phyloP scores from a whole-genome alignment of 2,888 invertebrate species.

The Apodemia duryi region DNA sequence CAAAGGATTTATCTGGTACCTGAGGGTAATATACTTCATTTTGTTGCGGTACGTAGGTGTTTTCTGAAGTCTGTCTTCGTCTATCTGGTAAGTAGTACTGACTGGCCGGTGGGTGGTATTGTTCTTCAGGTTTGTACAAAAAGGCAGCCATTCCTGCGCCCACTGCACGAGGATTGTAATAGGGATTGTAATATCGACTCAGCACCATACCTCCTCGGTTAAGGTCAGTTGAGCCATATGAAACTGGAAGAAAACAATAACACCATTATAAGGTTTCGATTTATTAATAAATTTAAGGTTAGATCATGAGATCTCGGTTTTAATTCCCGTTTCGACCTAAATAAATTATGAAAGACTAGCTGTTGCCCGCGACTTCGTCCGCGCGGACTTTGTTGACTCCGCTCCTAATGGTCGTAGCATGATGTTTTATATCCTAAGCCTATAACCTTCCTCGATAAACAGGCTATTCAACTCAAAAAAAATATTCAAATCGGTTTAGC shows the following conservation, averaged over 20 bases:
- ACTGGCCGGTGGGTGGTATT: conserved; percentile 45
- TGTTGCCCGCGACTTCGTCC: too few relatives aligned
- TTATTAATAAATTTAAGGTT: too few relatives aligned
- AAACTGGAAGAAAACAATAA: conserved; percentile 44
- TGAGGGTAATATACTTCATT: conserved; percentile 60
- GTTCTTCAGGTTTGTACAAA: conserved; percentile 56
- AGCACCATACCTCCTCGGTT: conserved; percentile 62
- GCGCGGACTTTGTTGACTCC: too few relatives aligned
- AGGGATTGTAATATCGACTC: conserved; percentile 69
- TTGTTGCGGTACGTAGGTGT: conserved; percentile 57
- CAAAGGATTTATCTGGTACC: conserved; percentile 36
- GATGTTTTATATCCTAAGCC: too few relatives aligned
- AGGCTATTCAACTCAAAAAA: too few relatives aligned
- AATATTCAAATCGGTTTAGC: too few relatives aligned
- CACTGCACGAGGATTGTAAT: conserved; percentile 51
- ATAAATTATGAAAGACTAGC: too few relatives aligned
- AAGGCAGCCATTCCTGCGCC: conserved; percentile 65
- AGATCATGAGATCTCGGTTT: too few relatives aligned
- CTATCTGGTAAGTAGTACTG: conserved; percentile 66
- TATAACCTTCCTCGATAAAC: too few relatives aligned
- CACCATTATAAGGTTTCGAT: too few relatives aligned
- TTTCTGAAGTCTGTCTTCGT: conserved; percentile 58
- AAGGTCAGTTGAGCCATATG: conserved; percentile 59
- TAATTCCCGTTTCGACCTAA: too few relatives aligned
- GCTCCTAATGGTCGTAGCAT: too few relatives aligned